Percentiles rank a stretch among this genome's conserved stretches.
phyloP scores from a whole-genome alignment of 2,113 vertebrate genomes.

The Helogale parvula region DNA sequence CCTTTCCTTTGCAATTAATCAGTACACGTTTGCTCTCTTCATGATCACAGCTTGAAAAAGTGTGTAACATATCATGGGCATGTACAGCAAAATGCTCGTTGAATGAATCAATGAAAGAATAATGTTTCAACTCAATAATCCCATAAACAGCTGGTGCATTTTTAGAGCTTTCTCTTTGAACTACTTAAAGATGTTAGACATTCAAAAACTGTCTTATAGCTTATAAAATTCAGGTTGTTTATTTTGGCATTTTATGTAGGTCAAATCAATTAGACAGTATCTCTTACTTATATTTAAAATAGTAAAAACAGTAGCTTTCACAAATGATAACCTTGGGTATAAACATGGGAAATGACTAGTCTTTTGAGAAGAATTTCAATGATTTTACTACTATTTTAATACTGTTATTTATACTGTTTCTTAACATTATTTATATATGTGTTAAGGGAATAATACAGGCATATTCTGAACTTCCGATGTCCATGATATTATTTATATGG shows the following conservation, averaged over 20 bases:
- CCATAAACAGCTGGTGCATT: neutral
- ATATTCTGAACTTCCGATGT: neutral
- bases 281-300: neutral
- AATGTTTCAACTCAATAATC: too few relatives aligned
- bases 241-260: neutral
- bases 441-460: neutral
- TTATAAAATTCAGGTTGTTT: neutral
- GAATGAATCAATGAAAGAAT: neutral
- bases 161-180: neutral
- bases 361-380: neutral
- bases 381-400: neutral
- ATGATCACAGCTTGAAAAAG: neutral
- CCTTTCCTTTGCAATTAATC: neutral
- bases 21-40: neutral
- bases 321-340: neutral
- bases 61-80: neutral
- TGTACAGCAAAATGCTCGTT: neutral
- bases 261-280: neutral
- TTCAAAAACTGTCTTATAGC: neutral
- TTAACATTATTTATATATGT: neutral
- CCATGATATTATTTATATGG: neutral
- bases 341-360: neutral
- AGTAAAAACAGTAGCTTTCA: neutral
- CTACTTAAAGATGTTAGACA: neutral
- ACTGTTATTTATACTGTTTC: neutral